phyloP scores from a whole-genome alignment of 2,797 vertebrate species.

The Lepilemur ruficaudatus region DNA sequence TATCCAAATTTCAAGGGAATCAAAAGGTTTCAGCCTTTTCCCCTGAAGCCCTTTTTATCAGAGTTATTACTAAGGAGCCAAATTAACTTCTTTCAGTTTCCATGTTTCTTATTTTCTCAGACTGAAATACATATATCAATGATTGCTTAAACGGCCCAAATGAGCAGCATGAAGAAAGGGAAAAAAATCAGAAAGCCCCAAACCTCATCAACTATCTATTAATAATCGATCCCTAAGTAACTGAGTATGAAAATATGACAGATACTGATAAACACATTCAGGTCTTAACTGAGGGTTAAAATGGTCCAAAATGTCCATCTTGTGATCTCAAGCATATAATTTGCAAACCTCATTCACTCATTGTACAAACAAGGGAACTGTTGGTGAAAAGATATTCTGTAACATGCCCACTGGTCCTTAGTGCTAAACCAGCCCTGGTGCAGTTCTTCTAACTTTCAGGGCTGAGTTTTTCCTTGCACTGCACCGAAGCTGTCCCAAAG shows the following conservation, averaged over 20 bases:
- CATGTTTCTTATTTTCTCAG: background rate
- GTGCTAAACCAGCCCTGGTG: background rate
- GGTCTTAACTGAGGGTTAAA: background rate
- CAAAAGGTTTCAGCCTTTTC: background rate
- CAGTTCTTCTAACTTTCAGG: background rate
- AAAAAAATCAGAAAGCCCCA: background rate
- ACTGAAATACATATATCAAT: background rate
- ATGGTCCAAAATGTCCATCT: no score
- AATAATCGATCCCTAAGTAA: no score
- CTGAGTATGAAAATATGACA: background rate
- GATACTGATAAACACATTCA: background rate
- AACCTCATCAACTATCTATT: background rate
- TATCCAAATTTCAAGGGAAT: background rate
- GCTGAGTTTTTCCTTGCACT: background rate
- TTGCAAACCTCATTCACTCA: background rate
- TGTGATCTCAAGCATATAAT: background rate
- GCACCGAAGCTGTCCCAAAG: background rate
- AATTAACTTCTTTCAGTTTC: background rate
- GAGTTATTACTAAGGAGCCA: background rate
- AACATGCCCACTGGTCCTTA: rapidly evolving
- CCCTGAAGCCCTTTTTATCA: background rate
- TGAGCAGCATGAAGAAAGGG: background rate
- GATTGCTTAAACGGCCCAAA: background rate
- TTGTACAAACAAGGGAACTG: background rate
- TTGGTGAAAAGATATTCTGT: background rate